These are phyloP conservation scores for Drosophila gunungcola DNA, from an alignment of 1,140 invertebrate species.

Conservation along the genomic window DNA sequence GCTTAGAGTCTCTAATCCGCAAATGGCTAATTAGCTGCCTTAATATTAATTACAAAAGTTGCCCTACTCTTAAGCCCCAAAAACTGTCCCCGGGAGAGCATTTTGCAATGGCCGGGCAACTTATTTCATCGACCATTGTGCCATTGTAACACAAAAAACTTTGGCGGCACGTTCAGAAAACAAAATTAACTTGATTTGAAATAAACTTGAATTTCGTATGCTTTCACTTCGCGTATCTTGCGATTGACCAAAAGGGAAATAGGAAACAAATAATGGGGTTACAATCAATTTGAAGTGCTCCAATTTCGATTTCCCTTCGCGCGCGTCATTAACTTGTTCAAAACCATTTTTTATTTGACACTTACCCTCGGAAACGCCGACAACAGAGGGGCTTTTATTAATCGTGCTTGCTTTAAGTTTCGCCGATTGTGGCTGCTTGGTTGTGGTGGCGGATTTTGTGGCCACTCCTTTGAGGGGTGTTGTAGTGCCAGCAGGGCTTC, in stretches of 20 bases:
- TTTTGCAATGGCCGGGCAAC: slow-evolving; percentile 22
- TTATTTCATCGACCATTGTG: slow-evolving; percentile 17
- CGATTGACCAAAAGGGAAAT: slow-evolving; percentile 20
- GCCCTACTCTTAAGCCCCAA: slow-evolving; percentile 30
- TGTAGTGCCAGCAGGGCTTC: slow-evolving; percentile 12
- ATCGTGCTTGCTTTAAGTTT: slow-evolving; percentile 43
- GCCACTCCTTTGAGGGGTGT: slow-evolving; percentile 23
- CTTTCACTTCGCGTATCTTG: slow-evolving; percentile 57
- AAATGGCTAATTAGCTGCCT: slow-evolving; percentile 66
- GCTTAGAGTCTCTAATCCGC: slow-evolving; percentile 20
- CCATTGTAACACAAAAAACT: slow-evolving; percentile 32
- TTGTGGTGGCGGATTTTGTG: slow-evolving; percentile 35
- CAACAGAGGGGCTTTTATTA: slow-evolving; percentile 41
- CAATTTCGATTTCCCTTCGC: slow-evolving; percentile 32
- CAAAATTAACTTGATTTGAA: slow-evolving; percentile 49
- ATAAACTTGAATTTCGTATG: slow-evolving; percentile 60
- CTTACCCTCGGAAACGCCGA: slow-evolving; percentile 62
- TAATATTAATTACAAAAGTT: slow-evolving; percentile 80
- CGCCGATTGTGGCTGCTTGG: slow-evolving; percentile 24
- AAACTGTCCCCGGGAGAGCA: slow-evolving; percentile 57
- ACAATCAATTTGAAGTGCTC: slow-evolving; percentile 44
- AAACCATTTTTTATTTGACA: slow-evolving; percentile 17
- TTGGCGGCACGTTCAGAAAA: slow-evolving; percentile 35
- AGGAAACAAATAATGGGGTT: slow-evolving; percentile 43
- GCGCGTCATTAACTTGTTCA: slow-evolving; percentile 8